Evolutionary conservation across 2,888 invertebrate genomes (phyloP).

Genomic region (Tillus elongatus): DNA sequence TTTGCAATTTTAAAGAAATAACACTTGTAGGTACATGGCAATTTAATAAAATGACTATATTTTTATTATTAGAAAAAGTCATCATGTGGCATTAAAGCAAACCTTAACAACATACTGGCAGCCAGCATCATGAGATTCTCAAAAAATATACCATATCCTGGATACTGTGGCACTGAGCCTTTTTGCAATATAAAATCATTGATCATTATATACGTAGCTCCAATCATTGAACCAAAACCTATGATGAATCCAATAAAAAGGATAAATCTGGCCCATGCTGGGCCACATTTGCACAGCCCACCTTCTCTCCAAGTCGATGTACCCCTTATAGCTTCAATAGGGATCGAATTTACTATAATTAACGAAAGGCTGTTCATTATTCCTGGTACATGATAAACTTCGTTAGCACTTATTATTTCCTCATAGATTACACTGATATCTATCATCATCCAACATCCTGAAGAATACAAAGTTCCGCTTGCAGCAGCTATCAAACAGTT

Average conservation of each 20-base stretch:
- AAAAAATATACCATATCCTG: slow-evolving; percentile 29
- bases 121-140: slow-evolving; percentile 28
- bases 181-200: slow-evolving; percentile 27
- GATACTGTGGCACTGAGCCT: slow-evolving; percentile 24
- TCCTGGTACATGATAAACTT: neutral
- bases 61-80: neutral
- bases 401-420: neutral
- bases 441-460: slow-evolving; percentile 2
- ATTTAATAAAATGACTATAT: neutral
- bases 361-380: neutral
- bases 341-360: neutral
- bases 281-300: neutral
- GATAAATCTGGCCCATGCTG: slow-evolving; percentile 19
- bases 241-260: slow-evolving; percentile 27
- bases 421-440: neutral
- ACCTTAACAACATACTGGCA: slow-evolving; percentile 22
- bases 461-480: neutral
- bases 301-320: neutral
- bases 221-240: slow-evolving; percentile 29
- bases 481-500: no score
- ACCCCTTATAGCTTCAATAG: neutral
- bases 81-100: neutral
- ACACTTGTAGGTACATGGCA: no score
- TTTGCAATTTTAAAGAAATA: no score
- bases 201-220: slow-evolving; percentile 26